phyloP scores from a whole-genome alignment of 2,113 vertebrate genomes.

The Pygoscelis antarcticus region DNA sequence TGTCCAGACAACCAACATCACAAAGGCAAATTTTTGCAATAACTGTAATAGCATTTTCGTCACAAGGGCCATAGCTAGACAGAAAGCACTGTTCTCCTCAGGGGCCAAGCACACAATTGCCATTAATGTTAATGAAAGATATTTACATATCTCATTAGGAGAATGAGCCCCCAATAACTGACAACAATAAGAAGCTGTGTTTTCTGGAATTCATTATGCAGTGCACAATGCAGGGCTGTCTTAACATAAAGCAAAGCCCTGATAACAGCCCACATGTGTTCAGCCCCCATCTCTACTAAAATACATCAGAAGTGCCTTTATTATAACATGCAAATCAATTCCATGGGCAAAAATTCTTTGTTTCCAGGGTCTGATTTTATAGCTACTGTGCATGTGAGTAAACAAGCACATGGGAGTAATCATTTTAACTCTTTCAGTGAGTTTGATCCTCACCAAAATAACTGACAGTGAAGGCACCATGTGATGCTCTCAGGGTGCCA shows the following conservation, averaged over 20 bases:
- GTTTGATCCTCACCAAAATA: not conserved
- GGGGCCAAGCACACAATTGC: not conserved
- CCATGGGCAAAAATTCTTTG: not conserved
- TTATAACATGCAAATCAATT: slow-evolving; percentile 39
- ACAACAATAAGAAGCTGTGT: slow-evolving; percentile 64
- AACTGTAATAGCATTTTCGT: not conserved
- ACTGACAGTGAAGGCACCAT: not conserved
- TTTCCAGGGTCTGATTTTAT: not conserved
- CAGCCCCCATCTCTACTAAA: not conserved
- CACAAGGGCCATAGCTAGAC: not conserved
- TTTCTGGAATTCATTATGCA: slow-evolving; percentile 58
- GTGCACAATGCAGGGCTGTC: slow-evolving; percentile 51
- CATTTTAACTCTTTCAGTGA: not conserved
- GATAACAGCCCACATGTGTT: slow-evolving; percentile 24
- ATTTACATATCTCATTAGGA: slow-evolving; percentile 50
- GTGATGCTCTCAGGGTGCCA: not conserved
- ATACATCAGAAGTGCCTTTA: slow-evolving; percentile 42
- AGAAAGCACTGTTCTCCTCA: slow-evolving; percentile 37
- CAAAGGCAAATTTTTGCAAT: not conserved
- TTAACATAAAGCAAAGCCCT: slow-evolving; percentile 46
- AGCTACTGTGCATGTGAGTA: not conserved
- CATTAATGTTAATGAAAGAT: slow-evolving; percentile 49
- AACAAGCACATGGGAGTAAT: not conserved
- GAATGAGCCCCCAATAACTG: slow-evolving; percentile 51
- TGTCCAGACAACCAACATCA: not conserved